Evolutionary conservation across 2,113 vertebrate species (phyloP), one percentile per base, ranked within the genome.

Genomic region (Varanus komodoensis): DNA sequence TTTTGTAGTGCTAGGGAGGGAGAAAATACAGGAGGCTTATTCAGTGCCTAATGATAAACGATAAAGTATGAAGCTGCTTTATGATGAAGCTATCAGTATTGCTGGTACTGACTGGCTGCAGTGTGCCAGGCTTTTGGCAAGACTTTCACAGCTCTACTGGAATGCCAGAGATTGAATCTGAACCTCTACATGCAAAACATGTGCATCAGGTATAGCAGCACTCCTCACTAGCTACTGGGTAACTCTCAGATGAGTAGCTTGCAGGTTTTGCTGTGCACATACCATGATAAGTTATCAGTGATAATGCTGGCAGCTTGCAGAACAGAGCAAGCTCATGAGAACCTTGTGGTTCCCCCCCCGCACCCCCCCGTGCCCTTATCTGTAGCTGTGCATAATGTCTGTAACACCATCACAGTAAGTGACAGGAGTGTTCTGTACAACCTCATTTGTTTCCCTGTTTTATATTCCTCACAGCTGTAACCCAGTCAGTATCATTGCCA

Each of bases 401-500:
- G 27, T 86, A 89, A 93, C 92, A 92, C 29, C n/a, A 78, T 15
- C 19, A 84, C 68, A 69, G 82, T 87, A 71, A 91, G 71, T 32
- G 78, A 86, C 89, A 61, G 34, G 52, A 92, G 61, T 87, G 87
- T 38, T 71, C 61, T 82, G 11, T 44, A 87, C 82, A 77, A 90
- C 91, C 83, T 87, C 19, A 64, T 92, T 93, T 91, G 25, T 77
- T 93, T 91, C 85, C 87, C 27, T 81, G 23, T 4, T 94, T 90
- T 93, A 87, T 91, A 91, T 90, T 84, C 87, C 38, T 61, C 89
- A 11, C 93, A 23, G 89, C 91, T 88, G 7, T 92, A 84, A 90
- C 77, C 32, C 38, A 93, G 50, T 91, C 82, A 84, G 23, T 81
- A 74, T 50, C n/a, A 90, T 87, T 91, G 81, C 74, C 87, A 90